Conservation (phyloP, 2,888 invertebrate genomes). For the Lepidocyrtoides sp. region DNA sequence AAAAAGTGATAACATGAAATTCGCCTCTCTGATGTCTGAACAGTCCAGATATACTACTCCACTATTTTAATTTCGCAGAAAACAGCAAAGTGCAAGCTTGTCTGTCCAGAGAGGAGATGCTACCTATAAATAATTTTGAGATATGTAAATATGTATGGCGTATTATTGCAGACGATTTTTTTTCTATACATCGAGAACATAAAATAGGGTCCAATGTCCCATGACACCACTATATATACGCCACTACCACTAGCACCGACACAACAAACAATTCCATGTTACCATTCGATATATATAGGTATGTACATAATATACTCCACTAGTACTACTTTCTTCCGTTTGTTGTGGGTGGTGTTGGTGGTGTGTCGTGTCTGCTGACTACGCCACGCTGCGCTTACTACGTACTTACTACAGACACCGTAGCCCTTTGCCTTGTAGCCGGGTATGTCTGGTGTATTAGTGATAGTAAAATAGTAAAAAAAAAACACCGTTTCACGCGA, state of each 20-base stretch:
- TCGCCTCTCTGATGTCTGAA: not conserved
- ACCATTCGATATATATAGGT: too few species aligned
- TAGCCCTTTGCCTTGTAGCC: not conserved
- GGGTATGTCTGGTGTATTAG: not conserved
- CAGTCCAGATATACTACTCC: not conserved
- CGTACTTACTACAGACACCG: slow-evolving; percentile 16
- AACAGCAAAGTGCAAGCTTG: not conserved
- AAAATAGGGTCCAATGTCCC: slow-evolving; percentile 38
- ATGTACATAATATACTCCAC: too few species aligned
- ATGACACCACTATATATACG: not conserved
- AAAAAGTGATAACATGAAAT: not conserved
- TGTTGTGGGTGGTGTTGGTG: not conserved
- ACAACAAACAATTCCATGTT: not conserved
- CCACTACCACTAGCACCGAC: not conserved
- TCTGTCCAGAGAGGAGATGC: not conserved
- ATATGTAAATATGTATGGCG: not conserved
- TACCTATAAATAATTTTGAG: not conserved
- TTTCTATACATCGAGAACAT: not conserved
- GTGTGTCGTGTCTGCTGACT: not conserved
- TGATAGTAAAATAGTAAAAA: slow-evolving; percentile 3
- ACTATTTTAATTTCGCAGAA: not conserved
- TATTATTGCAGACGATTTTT: not conserved
- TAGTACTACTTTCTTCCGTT: too few species aligned
- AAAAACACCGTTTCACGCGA: not conserved
- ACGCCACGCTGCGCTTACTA: slow-evolving; percentile 55